Evolutionary conservation across 2,797 vertebrate genomes (phyloP).

Genomic region (Chaunax sp.): DNA sequence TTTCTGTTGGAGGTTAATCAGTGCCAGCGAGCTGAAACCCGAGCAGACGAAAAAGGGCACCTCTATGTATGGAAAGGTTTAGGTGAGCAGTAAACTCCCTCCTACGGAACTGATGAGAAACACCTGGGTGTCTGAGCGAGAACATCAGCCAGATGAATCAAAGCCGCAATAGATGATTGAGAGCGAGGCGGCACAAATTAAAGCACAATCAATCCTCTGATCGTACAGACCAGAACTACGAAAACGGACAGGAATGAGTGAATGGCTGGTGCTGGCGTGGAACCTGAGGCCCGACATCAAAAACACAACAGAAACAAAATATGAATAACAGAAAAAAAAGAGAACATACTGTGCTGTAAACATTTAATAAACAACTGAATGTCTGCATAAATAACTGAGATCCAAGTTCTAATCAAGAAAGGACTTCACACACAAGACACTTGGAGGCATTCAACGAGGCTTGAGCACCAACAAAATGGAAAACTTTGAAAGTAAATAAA

Average conservation of each 20-base stretch:
- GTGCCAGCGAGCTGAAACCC: slow-evolving; percentile 68
- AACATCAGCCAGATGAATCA: slow-evolving; percentile 69
- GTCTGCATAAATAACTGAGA: slow-evolving; percentile 34
- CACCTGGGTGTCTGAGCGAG: slow-evolving; percentile 77
- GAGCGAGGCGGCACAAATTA: slow-evolving; percentile 62
- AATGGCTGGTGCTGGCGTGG: slow-evolving; percentile 24
- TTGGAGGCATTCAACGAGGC: slow-evolving; percentile 5
- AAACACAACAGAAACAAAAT: slow-evolving; percentile 37
- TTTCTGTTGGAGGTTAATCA: slow-evolving; percentile 53
- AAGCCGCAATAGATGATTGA: slow-evolving; percentile 65
- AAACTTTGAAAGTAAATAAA: slow-evolving; percentile 38
- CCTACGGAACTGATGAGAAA: slow-evolving; percentile 80
- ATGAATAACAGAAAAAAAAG: slow-evolving; percentile 20
- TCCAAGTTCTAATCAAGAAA: slow-evolving; percentile 23
- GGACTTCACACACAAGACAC: slow-evolving; percentile 1
- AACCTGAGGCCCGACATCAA: slow-evolving; percentile 43
- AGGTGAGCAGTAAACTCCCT: slow-evolving; percentile 76
- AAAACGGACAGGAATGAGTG: slow-evolving; percentile 6
- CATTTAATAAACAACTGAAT: slow-evolving; percentile 41
- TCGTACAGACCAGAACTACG: slow-evolving; percentile 32
- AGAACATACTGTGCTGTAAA: slow-evolving; percentile 29
- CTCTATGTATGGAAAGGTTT: slow-evolving; percentile 79
- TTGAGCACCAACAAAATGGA: slow-evolving; percentile 58
- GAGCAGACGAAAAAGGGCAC: slow-evolving; percentile 66
- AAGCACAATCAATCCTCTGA: slow-evolving; percentile 35